These are phyloP conservation scores for Drosophila paramelanica DNA, from an alignment of 2,888 invertebrate species.

Conservation along the genomic window DNA sequence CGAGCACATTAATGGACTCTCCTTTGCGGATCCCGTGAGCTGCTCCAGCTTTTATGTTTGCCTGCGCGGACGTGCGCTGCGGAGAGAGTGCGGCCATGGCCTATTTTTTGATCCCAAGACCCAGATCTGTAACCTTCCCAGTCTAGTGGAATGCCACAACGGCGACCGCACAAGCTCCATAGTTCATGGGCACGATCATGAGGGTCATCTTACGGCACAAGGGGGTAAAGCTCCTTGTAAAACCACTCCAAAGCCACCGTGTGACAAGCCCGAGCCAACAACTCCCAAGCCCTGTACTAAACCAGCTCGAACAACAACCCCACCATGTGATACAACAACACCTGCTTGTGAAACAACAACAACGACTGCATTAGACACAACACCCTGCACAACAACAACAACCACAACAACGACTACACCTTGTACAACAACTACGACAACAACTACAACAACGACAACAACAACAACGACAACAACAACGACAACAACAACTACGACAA, in stretches of 20 bases:
- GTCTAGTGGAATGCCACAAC: conserved; percentile 42
- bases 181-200: conserved; percentile 19
- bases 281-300: conserved; percentile 7
- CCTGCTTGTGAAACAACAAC: conserved; percentile 3
- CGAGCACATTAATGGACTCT: conserved; percentile 47
- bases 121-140: conserved; percentile 49
- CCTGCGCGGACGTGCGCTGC: conserved; percentile 49
- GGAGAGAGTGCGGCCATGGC: conserved; percentile 45
- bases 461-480: not conserved
- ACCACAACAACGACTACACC: not conserved
- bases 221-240: conserved; percentile 33
- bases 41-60: conserved; percentile 58
- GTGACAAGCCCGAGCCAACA: conserved; percentile 17
- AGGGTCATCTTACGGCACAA: not conserved
- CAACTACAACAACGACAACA: not conserved
- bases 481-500: conserved; percentile 3
- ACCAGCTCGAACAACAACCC: conserved; percentile 7
- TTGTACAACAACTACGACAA: not conserved
- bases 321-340: conserved; percentile 14
- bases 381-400: not conserved
- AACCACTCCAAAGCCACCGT: conserved; percentile 43
- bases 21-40: conserved; percentile 52
- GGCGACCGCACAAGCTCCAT: conserved; percentile 46
- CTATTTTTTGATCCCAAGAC: conserved; percentile 47
- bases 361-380: not conserved